These are phyloP conservation scores for Phenganax stokvisi DNA, from an alignment of 92 coral and sea anemone species.

Conservation along the genomic window DNA sequence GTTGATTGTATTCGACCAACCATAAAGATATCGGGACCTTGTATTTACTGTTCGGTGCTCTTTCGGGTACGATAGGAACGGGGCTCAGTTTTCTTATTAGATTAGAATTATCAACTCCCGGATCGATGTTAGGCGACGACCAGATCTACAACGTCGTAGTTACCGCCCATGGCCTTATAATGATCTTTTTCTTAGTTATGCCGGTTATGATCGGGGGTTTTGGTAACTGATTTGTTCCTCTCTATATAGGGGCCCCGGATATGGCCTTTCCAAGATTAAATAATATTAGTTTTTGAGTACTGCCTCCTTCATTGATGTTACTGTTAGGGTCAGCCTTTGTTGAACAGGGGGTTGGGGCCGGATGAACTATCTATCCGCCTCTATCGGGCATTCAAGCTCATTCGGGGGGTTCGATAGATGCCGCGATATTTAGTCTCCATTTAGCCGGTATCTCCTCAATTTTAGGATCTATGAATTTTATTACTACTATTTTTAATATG, in stretches of 20 bases:
- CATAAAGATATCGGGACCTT: conserved; percentile 43
- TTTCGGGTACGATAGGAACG: too few species aligned
- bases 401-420: conserved; percentile 27
- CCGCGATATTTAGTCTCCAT: conserved; percentile 13
- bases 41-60: conserved; percentile 38
- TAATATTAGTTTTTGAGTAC: conserved; percentile 37
- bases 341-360: conserved; percentile 38
- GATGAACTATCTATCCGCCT: conserved; percentile 38
- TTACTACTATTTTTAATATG: too few species aligned
- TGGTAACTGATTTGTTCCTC: conserved; percentile 41
- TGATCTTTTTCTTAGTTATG: conserved; percentile 44
- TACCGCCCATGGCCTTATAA: conserved; percentile 42
- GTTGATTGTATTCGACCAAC: conserved; percentile 43
- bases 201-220: conserved; percentile 44
- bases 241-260: conserved; percentile 38
- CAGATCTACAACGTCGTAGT: conserved; percentile 40
- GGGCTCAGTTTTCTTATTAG: conserved; percentile 12
- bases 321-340: conserved; percentile 33
- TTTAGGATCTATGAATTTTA: too few species aligned
- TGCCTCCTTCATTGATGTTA: conserved; percentile 39
- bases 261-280: conserved; percentile 43
- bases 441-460: too few species aligned
- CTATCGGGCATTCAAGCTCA: conserved; percentile 36
- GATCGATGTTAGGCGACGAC: conserved; percentile 37
- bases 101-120: conserved; percentile 41